Percentiles rank a stretch among this genome's conserved stretches.
These are phyloP conservation scores for Drosophila algonquin DNA, from an alignment of 2,888 invertebrate species.

Conservation along the genomic window DNA sequence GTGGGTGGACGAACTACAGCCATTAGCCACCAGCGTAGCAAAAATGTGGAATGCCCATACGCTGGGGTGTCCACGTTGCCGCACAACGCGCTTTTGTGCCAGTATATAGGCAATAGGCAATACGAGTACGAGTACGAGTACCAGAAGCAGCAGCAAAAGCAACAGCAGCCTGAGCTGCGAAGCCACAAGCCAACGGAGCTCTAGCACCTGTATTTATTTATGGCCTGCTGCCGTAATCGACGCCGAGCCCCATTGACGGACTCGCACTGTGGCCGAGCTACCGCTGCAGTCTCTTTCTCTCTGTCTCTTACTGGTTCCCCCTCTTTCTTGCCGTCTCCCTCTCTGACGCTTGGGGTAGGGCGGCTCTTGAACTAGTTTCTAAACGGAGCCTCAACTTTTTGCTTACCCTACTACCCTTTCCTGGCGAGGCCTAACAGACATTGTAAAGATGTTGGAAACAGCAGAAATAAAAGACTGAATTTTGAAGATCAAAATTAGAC, in stretches of 20 bases:
- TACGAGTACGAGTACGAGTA: background rate
- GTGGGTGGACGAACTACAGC: constrained; percentile 7
- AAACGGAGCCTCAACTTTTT: constrained; percentile 20
- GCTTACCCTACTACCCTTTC: background rate
- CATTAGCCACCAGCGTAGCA: background rate
- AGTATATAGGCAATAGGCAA: background rate
- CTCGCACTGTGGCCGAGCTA: background rate
- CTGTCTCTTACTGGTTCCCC: constrained; percentile 27
- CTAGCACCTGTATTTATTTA: constrained; percentile 70
- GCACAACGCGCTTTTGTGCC: constrained; percentile 14
- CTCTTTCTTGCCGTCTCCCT: constrained; percentile 15
- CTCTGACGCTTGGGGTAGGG: constrained; percentile 59
- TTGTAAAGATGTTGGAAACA: background rate
- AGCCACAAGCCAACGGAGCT: constrained; percentile 12
- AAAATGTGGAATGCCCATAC: constrained; percentile 8
- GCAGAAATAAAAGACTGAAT: background rate
- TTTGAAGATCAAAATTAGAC: no score
- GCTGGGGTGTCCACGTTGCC: constrained; percentile 58
- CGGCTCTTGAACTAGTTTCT: constrained; percentile 69
- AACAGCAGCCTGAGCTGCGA: no score
- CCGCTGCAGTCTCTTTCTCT: constrained; percentile 28
- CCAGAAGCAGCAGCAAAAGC: background rate
- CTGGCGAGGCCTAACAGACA: background rate
- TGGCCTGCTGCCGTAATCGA: constrained; percentile 75
- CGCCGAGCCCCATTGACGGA: constrained; percentile 38